These are phyloP conservation scores for Crotalus viridis DNA, from an alignment of 2,113 vertebrate species.

Conservation along the genomic window DNA sequence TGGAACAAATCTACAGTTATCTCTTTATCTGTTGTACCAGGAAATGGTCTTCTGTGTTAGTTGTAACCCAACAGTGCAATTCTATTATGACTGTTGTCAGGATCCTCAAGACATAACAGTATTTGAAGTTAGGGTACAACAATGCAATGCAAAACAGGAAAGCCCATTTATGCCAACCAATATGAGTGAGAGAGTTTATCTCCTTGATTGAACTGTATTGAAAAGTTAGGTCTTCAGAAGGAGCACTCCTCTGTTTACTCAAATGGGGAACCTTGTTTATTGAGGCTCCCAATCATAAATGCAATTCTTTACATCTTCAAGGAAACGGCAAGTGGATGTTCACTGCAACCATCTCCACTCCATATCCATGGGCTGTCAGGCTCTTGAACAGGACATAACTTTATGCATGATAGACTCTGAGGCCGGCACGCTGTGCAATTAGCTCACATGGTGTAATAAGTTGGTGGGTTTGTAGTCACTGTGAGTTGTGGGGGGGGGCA, in stretches of 20 bases:
- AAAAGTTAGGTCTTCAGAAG: background rate
- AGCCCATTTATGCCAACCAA: background rate
- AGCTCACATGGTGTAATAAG: too few species aligned
- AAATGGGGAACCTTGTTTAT: background rate
- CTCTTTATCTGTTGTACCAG: background rate
- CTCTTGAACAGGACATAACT: too few species aligned
- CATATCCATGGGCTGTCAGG: too few species aligned
- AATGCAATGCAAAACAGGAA: background rate
- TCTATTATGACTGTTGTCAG: background rate
- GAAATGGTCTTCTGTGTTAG: background rate
- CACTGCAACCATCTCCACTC: background rate
- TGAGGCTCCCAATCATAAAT: background rate
- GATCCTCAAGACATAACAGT: background rate
- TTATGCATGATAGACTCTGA: too few species aligned
- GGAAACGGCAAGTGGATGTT: background rate
- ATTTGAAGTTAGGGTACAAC: background rate
- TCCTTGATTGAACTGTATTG: background rate
- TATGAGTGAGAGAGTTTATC: background rate
- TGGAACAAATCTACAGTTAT: background rate
- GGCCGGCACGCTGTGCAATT: too few species aligned
- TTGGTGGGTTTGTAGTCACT: too few species aligned
- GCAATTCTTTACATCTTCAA: background rate
- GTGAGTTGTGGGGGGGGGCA: too few species aligned
- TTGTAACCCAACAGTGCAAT: background rate
- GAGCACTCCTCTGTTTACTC: background rate